Conservation (phyloP, 2,888 invertebrate genomes). For the Lapara coniferarum region DNA sequence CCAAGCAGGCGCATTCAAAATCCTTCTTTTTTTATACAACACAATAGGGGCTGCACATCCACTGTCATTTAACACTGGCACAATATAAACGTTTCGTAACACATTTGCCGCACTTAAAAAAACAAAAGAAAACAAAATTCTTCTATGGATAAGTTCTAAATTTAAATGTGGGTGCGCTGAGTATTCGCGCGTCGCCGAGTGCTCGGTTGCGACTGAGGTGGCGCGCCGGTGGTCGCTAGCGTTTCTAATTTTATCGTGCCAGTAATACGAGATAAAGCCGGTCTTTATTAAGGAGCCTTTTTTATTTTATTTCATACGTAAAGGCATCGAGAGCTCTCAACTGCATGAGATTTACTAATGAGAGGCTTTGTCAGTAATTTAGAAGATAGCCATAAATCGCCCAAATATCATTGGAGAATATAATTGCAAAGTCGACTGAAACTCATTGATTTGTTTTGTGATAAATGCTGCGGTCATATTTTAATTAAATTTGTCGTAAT, state of each 20-base stretch:
- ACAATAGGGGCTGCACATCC: conserved; percentile 47
- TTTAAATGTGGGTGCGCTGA: conserved; percentile 43
- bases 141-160: conserved; percentile 38
- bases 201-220: conserved; percentile 52
- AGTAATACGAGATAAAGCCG: conserved; percentile 82
- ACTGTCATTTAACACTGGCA: conserved; percentile 57
- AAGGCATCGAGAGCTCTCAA: conserved; percentile 28
- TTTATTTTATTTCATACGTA: conserved; percentile 59
- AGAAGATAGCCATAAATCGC: neutral
- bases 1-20: conserved; percentile 45
- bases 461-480: neutral
- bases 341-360: conserved; percentile 30
- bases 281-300: conserved; percentile 74
- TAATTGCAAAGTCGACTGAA: neutral
- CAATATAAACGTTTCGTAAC: conserved; percentile 60
- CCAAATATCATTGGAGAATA: neutral
- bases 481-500: too few relatives aligned
- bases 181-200: conserved; percentile 52
- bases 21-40: conserved; percentile 35
- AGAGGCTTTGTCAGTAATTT: conserved; percentile 27
- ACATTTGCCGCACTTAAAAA: conserved; percentile 49
- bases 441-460: neutral
- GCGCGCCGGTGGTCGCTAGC: conserved; percentile 51
- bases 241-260: conserved; percentile 80
- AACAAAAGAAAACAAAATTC: conserved; percentile 57